These are phyloP conservation scores for Athripsodes cinereus DNA, from an alignment of 2,888 invertebrate species.

Conservation along the genomic window DNA sequence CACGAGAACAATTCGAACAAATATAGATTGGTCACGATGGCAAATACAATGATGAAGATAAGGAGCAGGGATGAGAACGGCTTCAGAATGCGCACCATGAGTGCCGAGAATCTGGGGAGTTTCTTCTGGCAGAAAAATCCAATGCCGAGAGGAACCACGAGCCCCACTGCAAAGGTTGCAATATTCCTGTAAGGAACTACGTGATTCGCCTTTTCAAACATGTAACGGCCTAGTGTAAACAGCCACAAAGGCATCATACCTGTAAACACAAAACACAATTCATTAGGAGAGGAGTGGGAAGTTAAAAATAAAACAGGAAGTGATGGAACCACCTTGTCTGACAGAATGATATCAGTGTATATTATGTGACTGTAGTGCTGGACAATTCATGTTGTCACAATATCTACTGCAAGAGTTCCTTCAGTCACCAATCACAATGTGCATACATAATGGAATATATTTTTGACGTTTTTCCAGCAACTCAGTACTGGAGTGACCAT, in stretches of 20 bases:
- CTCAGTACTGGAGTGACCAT: too few relatives aligned
- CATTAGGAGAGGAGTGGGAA: too few relatives aligned
- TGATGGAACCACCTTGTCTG: too few relatives aligned
- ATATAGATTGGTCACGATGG: constrained; percentile 82
- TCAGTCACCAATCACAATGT: too few relatives aligned
- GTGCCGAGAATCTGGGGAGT: constrained; percentile 58
- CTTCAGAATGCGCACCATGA: constrained; percentile 76
- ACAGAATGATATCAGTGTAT: too few relatives aligned
- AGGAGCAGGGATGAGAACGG: constrained; percentile 76
- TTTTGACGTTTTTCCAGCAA: too few relatives aligned
- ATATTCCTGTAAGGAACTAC: constrained; percentile 75
- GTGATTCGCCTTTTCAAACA: constrained; percentile 66
- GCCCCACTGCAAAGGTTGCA: constrained; percentile 63
- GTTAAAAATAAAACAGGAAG: too few relatives aligned
- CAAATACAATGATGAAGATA: constrained; percentile 79
- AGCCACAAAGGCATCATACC: constrained; percentile 88
- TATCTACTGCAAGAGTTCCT: too few relatives aligned
- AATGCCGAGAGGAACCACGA: constrained; percentile 71
- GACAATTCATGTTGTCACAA: too few relatives aligned
- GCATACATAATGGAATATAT: too few relatives aligned
- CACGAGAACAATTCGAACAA: constrained; percentile 84
- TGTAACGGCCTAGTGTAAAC: constrained; percentile 74
- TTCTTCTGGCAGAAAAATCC: constrained; percentile 62
- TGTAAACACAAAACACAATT: constrained; percentile 43
- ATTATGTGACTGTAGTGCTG: too few relatives aligned